Conservation (phyloP, 1,140 invertebrate genomes). For the Drosophila takahashii region DNA sequence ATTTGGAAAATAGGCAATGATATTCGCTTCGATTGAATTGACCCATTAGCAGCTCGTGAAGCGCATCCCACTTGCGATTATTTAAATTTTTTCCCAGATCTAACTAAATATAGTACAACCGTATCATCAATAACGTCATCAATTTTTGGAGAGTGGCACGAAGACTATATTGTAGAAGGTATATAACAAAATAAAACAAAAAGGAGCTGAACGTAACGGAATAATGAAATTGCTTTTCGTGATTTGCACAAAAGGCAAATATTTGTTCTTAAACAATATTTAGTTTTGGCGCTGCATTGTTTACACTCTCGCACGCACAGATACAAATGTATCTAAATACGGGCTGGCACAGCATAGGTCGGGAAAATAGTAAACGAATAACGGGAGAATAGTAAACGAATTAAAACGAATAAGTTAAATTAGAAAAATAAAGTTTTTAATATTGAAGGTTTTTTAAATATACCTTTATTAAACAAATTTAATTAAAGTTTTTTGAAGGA, state of each 20-base stretch:
- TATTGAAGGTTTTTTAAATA: no score
- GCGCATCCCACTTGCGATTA: conserved; percentile 54
- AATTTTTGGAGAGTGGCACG: conserved; percentile 29
- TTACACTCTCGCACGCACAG: conserved; percentile 59
- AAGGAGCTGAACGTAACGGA: conserved; percentile 27
- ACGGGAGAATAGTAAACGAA: no score
- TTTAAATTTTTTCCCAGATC: conserved; percentile 38
- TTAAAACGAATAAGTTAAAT: no score
- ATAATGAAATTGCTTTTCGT: conserved; percentile 51
- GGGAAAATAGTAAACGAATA: background rate
- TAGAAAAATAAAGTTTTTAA: no score
- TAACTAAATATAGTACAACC: conserved; percentile 61
- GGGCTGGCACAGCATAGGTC: background rate
- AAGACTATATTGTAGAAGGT: conserved; percentile 22
- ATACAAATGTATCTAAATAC: conserved; percentile 35
- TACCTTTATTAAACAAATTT: no score
- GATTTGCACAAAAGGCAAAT: conserved; percentile 75
- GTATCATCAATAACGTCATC: conserved; percentile 71
- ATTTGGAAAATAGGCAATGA: conserved; percentile 43
- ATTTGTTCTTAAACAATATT: conserved; percentile 83
- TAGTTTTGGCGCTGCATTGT: conserved; percentile 79
- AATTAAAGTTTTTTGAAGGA: no score
- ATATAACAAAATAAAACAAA: conserved; percentile 10
- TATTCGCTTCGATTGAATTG: conserved; percentile 73
- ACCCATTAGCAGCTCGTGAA: conserved; percentile 81